Evolutionary conservation across 2,797 vertebrate species (phyloP).

Genomic region (Chanos chanos): DNA sequence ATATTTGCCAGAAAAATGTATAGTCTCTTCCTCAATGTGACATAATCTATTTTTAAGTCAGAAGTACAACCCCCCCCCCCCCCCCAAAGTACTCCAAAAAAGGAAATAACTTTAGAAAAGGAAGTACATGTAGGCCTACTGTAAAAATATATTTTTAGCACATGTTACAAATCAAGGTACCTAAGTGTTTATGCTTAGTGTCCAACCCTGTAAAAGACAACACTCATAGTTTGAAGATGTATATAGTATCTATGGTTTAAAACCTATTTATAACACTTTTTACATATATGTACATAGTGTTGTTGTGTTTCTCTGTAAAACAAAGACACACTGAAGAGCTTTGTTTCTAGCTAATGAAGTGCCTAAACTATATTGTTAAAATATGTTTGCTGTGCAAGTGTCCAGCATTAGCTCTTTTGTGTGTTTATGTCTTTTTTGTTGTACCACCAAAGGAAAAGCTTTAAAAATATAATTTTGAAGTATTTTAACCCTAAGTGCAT

Average conservation of each 20-base stretch:
- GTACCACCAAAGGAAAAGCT: constrained; percentile 59
- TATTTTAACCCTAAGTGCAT: constrained; percentile 76
- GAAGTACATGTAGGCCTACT: constrained; percentile 43
- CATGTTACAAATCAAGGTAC: too few relatives aligned
- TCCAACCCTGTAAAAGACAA: constrained; percentile 64
- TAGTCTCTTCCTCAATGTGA: too few relatives aligned
- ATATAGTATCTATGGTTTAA: constrained; percentile 99
- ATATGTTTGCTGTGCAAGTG: constrained; percentile 77
- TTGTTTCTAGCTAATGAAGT: constrained; percentile 82
- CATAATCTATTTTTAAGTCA: too few relatives aligned
- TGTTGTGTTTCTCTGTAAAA: constrained; percentile 87
- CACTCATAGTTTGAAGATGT: constrained; percentile 94
- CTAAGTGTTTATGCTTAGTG: too few relatives aligned
- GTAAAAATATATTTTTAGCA: too few relatives aligned
- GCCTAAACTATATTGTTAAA: constrained; percentile 84
- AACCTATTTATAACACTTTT: constrained; percentile 99
- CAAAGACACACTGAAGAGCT: constrained; percentile 74
- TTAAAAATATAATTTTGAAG: constrained; percentile 49
- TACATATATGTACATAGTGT: constrained; percentile 99
- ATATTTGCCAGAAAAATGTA: too few relatives aligned
- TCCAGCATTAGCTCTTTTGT: constrained; percentile 69
- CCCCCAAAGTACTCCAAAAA: constrained; percentile 41
- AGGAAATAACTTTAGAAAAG: constrained; percentile 9
- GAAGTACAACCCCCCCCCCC: constrained; percentile 23
- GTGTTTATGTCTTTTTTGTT: constrained; percentile 63